Conservation (phyloP, 2,888 invertebrate species). For the Dinocampus coccinellae region DNA sequence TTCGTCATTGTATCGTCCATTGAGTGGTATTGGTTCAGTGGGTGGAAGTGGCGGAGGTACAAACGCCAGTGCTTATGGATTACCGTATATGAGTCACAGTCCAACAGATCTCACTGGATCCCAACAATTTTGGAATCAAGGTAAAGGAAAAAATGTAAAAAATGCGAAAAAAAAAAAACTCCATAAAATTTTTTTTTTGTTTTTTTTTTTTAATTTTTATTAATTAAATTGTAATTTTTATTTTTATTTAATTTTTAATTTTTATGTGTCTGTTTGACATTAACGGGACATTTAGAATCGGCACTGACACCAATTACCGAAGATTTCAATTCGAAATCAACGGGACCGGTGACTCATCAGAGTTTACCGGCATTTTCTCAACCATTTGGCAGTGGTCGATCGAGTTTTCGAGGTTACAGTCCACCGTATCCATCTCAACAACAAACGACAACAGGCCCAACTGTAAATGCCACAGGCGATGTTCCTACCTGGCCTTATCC, state of each 20-base stretch:
- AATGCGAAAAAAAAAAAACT: too few species aligned
- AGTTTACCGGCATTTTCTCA: constrained; percentile 73
- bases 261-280: not conserved
- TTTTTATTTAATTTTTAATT: not conserved
- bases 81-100: constrained; percentile 56
- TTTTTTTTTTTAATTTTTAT: not conserved
- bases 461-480: constrained; percentile 42
- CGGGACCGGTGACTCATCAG: constrained; percentile 65
- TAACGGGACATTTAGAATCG: constrained; percentile 50
- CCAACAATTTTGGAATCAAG: constrained; percentile 58
- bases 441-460: constrained; percentile 43
- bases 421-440: constrained; percentile 59
- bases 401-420: constrained; percentile 57
- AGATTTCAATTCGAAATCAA: constrained; percentile 63
- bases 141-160: constrained; percentile 46
- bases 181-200: not conserved
- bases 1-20: constrained; percentile 58
- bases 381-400: constrained; percentile 69
- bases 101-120: constrained; percentile 56
- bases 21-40: constrained; percentile 53
- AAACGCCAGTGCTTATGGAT: constrained; percentile 46
- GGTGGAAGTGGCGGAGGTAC: constrained; percentile 38
- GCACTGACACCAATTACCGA: constrained; percentile 52
- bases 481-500: constrained; percentile 53
- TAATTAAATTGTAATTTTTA: not conserved